phyloP scores from a whole-genome alignment of 2,797 vertebrate genomes.

The Synaphobranchus kaupii region DNA sequence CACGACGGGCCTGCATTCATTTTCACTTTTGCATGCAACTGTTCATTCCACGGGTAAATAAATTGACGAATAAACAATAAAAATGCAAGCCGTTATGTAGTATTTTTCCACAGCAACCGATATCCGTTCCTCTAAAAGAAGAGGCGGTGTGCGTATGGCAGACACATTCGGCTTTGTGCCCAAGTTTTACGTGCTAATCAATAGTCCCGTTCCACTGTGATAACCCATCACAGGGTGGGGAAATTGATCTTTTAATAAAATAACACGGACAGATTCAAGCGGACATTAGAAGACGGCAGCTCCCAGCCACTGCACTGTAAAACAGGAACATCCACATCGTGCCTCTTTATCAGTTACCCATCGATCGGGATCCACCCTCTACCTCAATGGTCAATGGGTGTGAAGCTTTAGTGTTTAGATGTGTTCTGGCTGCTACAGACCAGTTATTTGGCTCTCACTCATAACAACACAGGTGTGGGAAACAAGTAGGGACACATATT shows the following conservation, averaged over 20 bases:
- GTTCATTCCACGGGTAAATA: constrained; percentile 17
- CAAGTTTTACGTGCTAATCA: constrained; percentile 5
- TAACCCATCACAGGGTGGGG: constrained; percentile 4
- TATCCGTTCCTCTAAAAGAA: not conserved
- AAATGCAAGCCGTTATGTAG: not conserved
- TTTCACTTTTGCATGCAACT: not conserved
- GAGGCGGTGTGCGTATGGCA: not conserved
- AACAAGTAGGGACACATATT: not conserved
- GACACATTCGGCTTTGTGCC: not conserved
- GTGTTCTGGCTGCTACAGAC: not conserved
- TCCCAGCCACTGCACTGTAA: not conserved
- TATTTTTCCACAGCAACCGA: not conserved
- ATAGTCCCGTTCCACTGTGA: constrained; percentile 12
- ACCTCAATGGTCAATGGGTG: not conserved
- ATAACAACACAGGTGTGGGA: not conserved
- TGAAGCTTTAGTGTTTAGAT: not conserved
- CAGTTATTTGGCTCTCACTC: not conserved
- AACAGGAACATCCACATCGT: not conserved
- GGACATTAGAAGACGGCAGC: not conserved
- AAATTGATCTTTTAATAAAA: constrained; percentile 25
- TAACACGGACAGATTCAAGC: not conserved
- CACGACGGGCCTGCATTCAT: not conserved
- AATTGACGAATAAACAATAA: not conserved
- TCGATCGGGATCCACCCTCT: not conserved
- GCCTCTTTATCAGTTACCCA: not conserved